phyloP scores from a whole-genome alignment of 2,888 invertebrate genomes.

The Xestobium rufovillosum region DNA sequence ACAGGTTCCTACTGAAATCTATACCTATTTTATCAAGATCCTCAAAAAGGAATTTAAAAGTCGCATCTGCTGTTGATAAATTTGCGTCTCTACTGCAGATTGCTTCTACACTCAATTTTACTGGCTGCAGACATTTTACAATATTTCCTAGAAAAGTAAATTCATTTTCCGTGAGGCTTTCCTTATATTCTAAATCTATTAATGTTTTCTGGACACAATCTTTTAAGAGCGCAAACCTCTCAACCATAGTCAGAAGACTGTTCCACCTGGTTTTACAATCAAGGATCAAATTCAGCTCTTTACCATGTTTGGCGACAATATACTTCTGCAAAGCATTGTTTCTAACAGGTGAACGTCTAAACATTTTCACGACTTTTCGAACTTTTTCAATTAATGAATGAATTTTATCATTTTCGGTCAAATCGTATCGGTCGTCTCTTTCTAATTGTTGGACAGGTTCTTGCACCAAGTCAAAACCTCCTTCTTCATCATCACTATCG shows the following conservation, averaged over 20 bases:
- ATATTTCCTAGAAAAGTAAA: too few relatives aligned
- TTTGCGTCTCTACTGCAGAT: conserved; percentile 12
- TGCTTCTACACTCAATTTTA: too few relatives aligned
- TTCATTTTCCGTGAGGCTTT: too few relatives aligned
- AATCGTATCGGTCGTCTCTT: not conserved
- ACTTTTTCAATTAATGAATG: conserved; percentile 11
- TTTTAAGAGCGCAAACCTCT: conserved; percentile 14
- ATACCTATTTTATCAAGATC: conserved; percentile 16
- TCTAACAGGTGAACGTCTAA: conserved; percentile 14
- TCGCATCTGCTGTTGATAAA: conserved; percentile 18
- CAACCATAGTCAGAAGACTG: conserved; percentile 17
- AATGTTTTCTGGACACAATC: conserved; percentile 13
- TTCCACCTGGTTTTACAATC: conserved; percentile 19
- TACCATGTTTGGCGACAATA: conserved; percentile 9
- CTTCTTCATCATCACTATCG: conserved; percentile 6
- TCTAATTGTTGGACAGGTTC: too few relatives aligned
- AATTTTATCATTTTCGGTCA: too few relatives aligned
- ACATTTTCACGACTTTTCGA: conserved; percentile 15
- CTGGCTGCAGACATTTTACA: too few relatives aligned
- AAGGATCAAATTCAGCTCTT: conserved; percentile 15
- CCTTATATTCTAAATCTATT: conserved; percentile 13
- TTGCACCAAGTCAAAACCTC: conserved; percentile 7
- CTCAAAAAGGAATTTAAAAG: conserved; percentile 18
- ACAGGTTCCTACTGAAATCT: too few relatives aligned
- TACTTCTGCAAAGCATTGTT: conserved; percentile 14